phyloP scores from a whole-genome alignment of 2,113 vertebrate genomes.

The Paratilapia polleni region DNA sequence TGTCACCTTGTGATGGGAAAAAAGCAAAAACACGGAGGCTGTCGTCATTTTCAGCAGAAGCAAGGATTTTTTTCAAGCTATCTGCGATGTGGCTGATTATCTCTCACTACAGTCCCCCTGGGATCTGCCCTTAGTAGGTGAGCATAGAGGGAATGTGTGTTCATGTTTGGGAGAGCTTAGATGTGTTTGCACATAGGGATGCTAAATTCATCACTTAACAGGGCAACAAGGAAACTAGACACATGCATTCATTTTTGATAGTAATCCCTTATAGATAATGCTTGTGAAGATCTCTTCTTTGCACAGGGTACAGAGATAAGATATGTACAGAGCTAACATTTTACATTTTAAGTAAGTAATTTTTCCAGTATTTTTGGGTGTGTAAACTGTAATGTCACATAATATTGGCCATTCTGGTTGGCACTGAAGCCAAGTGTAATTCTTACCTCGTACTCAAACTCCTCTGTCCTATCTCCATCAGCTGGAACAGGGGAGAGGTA shows the following conservation, averaged over 20 bases:
- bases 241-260: background rate
- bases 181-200: background rate
- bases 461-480: conserved; percentile 90
- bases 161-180: background rate
- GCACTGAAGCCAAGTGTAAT: background rate
- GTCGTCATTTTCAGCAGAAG: background rate
- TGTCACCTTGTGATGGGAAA: background rate
- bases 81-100: conserved; percentile 44
- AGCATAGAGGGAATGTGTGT: background rate
- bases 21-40: background rate
- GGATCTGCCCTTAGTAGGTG: conserved; percentile 37
- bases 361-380: background rate
- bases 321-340: background rate
- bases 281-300: background rate
- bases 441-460: conserved; percentile 97
- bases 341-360: background rate
- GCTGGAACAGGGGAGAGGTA: conserved; percentile 89
- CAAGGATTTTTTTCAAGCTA: conserved; percentile 9
- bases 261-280: background rate
- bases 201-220: background rate
- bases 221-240: background rate
- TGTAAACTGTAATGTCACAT: background rate
- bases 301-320: background rate
- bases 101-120: conserved; percentile 38
- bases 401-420: background rate